Evolutionary conservation across 30 jellyfish, hydroid and myxozoan species (phyloP).

Genomic region (Cassiopea andromeda): DNA sequence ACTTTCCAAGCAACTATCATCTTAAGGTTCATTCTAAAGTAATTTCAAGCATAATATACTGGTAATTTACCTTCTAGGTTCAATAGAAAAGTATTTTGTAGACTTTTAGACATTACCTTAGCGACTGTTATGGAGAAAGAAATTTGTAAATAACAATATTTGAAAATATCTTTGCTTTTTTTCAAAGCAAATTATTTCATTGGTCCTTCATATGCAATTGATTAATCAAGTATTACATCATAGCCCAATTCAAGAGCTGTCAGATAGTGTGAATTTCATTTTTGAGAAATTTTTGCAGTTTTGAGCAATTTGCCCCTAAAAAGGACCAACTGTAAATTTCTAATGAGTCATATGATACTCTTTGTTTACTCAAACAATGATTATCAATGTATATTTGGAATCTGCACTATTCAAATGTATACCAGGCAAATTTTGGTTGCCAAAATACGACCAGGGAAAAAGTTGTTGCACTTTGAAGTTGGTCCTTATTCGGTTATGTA

Average conservation of each 20-base stretch:
- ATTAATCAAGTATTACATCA: no score
- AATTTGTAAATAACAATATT: not conserved
- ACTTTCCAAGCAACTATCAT: not conserved
- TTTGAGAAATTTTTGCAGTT: not conserved
- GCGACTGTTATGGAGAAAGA: not conserved
- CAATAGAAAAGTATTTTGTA: no score
- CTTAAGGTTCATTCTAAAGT: not conserved
- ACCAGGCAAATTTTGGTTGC: not conserved
- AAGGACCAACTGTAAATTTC: not conserved
- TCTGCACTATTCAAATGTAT: not conserved
- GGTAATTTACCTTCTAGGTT: not conserved
- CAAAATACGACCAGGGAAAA: not conserved
- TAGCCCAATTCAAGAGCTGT: no score
- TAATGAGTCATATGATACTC: not conserved
- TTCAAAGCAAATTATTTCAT: not conserved
- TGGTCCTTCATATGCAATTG: no score
- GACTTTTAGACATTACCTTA: not conserved
- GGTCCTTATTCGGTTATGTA: not conserved
- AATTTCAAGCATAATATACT: not conserved
- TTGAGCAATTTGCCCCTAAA: not conserved
- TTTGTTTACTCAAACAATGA: not conserved
- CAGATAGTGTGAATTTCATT: no score
- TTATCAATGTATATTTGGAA: not conserved
- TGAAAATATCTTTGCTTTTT: not conserved
- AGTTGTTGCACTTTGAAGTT: not conserved